A percentile compares a stretch with the other conserved stretches of the same genome.
These are phyloP conservation scores for Isurus oxyrinchus DNA, from an alignment of 2,113 vertebrate genomes.

Conservation along the genomic window DNA sequence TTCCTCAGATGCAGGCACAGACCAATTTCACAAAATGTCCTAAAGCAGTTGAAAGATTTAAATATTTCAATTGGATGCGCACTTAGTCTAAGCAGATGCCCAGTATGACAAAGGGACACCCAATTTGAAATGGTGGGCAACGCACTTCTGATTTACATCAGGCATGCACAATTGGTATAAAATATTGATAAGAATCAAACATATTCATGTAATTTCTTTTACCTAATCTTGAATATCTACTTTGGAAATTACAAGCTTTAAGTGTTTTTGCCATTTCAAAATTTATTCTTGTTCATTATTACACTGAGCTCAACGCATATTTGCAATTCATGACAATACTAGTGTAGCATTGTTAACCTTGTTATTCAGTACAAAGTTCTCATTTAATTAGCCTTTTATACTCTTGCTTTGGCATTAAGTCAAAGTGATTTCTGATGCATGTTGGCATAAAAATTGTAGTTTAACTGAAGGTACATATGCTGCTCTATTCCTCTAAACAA, in stretches of 20 bases:
- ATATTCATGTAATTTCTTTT: neutral
- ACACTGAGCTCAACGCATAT: neutral
- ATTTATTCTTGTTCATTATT: neutral
- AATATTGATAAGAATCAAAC: neutral
- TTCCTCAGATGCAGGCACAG: neutral
- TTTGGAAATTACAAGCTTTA: neutral
- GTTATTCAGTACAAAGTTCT: neutral
- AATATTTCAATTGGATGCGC: neutral
- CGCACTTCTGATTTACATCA: neutral
- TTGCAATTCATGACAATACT: neutral
- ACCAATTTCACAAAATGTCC: neutral
- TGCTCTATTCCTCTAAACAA: neutral
- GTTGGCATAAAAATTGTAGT: neutral
- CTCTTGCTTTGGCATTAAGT: neutral
- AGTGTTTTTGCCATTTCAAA: neutral
- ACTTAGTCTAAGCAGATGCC: neutral
- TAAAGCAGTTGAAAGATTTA: neutral
- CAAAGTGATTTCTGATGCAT: neutral
- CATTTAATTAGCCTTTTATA: neutral
- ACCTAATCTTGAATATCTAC: neutral
- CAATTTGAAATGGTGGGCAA: neutral
- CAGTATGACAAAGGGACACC: neutral
- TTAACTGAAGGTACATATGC: neutral
- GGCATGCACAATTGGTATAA: neutral
- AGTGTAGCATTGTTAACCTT: neutral